phyloP scores from a whole-genome alignment of 2,888 invertebrate species.

The Synergus itoensis region DNA sequence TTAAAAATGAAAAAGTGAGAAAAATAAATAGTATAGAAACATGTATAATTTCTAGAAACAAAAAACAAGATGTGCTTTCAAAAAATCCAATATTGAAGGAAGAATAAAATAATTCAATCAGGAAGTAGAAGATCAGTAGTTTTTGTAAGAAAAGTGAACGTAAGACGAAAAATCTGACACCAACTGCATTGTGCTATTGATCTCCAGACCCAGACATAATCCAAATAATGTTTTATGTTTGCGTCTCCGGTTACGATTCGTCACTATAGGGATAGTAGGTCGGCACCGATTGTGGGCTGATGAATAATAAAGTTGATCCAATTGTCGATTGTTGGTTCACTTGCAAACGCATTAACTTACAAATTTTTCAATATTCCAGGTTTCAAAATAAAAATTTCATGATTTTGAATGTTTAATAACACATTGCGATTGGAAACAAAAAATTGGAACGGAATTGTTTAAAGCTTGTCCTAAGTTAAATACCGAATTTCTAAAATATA shows the following conservation, averaged over 20 bases:
- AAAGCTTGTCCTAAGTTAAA: no score
- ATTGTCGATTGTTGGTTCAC: not conserved
- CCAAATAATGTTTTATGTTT: slow-evolving; percentile 26
- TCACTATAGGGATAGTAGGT: slow-evolving; percentile 43
- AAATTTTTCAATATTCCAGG: not conserved
- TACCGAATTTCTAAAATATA: not conserved
- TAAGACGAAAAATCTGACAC: slow-evolving; percentile 21
- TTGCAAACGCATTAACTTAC: no score
- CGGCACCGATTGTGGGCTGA: slow-evolving; percentile 46
- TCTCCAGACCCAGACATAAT: slow-evolving; percentile 5
- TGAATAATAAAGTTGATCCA: slow-evolving; percentile 43
- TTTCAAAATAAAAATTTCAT: not conserved
- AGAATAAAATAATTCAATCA: not conserved
- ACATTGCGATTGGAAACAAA: no score
- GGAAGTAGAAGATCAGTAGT: not conserved
- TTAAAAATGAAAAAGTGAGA: no score
- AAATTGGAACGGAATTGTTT: no score
- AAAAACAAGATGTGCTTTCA: not conserved
- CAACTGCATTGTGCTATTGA: slow-evolving; percentile 4
- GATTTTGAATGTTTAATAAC: no score
- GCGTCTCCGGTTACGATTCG: slow-evolving; percentile 47
- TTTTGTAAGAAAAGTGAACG: not conserved
- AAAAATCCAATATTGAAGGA: not conserved
- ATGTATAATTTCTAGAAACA: not conserved
- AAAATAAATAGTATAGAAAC: not conserved